Evolutionary conservation across 2,888 invertebrate genomes (phyloP).

Genomic region (Pachycephus smyrnensis): DNA sequence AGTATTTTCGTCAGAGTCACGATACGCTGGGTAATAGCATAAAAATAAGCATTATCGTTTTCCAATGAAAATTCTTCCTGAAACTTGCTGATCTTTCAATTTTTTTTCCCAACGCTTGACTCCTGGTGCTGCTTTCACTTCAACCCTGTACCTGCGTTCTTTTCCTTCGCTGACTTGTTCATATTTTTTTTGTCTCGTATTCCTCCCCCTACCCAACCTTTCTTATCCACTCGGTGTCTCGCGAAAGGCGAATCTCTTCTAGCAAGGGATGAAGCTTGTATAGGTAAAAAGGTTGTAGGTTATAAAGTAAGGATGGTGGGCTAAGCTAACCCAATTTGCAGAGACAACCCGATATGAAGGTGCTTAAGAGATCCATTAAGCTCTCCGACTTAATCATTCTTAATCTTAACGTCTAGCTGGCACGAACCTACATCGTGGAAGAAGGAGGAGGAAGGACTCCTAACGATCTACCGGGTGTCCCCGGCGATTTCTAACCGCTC

Average conservation of each 20-base stretch:
- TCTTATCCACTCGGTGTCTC: background rate
- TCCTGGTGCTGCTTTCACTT: background rate
- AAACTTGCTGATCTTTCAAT: background rate
- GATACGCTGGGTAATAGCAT: background rate
- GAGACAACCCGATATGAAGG: slow-evolving; percentile 31
- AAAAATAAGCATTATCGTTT: background rate
- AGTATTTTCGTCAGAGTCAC: background rate
- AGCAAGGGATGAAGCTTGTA: background rate
- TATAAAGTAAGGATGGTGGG: slow-evolving; percentile 10
- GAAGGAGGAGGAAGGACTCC: background rate
- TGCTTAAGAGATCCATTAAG: slow-evolving; percentile 48
- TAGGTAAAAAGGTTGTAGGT: background rate
- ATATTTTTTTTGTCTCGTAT: background rate
- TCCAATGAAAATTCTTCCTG: background rate
- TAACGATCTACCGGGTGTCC: background rate
- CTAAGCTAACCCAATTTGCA: slow-evolving; percentile 36
- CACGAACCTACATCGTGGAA: background rate
- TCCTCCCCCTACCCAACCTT: background rate
- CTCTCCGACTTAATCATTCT: slow-evolving; percentile 41
- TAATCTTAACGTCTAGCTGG: slow-evolving; percentile 16
- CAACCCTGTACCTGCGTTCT: background rate
- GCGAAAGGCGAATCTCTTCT: background rate
- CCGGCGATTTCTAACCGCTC: background rate
- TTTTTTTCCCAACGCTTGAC: background rate
- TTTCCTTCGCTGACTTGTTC: background rate